Conservation (phyloP, 2,888 invertebrate genomes). For the Acronicta leporina region DNA sequence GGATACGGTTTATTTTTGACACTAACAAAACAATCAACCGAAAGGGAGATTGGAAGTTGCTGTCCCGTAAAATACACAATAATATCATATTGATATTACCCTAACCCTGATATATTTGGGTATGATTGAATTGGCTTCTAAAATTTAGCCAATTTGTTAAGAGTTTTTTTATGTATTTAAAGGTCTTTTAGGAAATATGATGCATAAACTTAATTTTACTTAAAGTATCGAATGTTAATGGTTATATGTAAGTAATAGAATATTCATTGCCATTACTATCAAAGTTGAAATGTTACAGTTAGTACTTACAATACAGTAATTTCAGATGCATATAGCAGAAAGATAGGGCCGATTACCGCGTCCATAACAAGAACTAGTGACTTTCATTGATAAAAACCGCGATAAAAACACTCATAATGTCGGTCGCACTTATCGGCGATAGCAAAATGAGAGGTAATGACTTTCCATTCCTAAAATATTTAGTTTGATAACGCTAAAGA, state of each 20-base stretch:
- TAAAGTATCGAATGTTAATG: no score
- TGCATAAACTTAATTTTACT: no score
- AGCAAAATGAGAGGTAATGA: slow-evolving; percentile 29
- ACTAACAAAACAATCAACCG: background rate
- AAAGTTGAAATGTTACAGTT: slow-evolving; percentile 11
- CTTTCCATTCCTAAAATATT: slow-evolving; percentile 21
- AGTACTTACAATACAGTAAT: slow-evolving; percentile 6
- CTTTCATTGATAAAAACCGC: slow-evolving; percentile 49
- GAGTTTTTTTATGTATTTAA: slow-evolving; percentile 11
- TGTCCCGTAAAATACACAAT: slow-evolving; percentile 23
- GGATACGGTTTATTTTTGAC: background rate
- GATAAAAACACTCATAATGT: slow-evolving; percentile 37
- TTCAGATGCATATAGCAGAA: slow-evolving; percentile 49
- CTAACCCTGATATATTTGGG: slow-evolving; percentile 26
- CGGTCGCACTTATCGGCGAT: slow-evolving; percentile 39
- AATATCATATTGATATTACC: slow-evolving; percentile 42
- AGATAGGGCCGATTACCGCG: slow-evolving; percentile 41
- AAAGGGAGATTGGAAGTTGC: slow-evolving; percentile 16
- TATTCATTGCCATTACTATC: background rate
- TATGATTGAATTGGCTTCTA: slow-evolving; percentile 38
- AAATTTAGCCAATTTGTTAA: slow-evolving; percentile 33
- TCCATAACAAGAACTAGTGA: slow-evolving; percentile 39
- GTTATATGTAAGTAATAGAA: no score
- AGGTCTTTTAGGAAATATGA: no score
- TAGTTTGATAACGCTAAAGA: slow-evolving; percentile 4